Evolutionary conservation across 2,888 invertebrate genomes (phyloP).

Genomic region (Iselma pallidipennis): DNA sequence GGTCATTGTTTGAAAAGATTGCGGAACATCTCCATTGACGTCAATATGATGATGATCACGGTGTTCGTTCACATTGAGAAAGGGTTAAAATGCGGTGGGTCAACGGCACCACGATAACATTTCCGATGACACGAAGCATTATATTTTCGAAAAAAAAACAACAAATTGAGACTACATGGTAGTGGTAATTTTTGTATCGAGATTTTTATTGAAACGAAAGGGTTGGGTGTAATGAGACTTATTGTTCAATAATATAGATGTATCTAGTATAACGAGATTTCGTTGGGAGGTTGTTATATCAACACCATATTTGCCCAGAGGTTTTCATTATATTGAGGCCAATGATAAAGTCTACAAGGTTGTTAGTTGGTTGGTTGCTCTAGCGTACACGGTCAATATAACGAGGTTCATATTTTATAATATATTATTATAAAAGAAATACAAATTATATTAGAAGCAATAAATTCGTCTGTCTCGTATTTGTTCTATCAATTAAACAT

Average conservation of each 20-base stretch:
- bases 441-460: no score
- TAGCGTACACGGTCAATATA: constrained; percentile 8
- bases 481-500: no score
- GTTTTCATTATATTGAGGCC: constrained; percentile 50
- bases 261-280: constrained; percentile 6
- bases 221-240: no score
- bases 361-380: constrained; percentile 15
- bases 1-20: neutral
- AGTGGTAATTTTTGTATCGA: no score
- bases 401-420: no score
- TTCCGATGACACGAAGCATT: no score
- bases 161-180: no score
- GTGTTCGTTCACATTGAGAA: neutral
- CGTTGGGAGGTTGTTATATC: constrained; percentile 19
- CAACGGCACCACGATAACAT: constrained; percentile 14
- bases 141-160: no score
- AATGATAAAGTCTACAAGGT: constrained; percentile 49
- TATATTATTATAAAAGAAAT: no score
- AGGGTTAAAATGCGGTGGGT: neutral
- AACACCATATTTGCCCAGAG: constrained; percentile 41
- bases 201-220: no score
- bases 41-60: neutral
- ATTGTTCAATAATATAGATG: neutral
- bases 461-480: no score
- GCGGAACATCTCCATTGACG: neutral